Evolutionary conservation across 1,140 invertebrate species (phyloP).

Genomic region (Caenorhabditis remanei): DNA sequence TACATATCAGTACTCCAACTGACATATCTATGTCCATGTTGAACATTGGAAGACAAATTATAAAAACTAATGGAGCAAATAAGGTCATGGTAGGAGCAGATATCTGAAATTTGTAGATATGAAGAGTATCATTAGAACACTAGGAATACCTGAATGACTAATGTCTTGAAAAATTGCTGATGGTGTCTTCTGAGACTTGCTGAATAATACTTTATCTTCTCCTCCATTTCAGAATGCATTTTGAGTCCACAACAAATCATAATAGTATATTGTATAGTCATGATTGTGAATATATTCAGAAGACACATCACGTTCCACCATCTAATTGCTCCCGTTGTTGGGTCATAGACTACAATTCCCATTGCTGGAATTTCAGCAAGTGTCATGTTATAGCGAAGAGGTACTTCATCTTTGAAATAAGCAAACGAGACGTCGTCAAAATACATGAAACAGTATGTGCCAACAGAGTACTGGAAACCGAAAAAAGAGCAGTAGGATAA

Average conservation of each 20-base stretch:
- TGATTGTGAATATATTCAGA: neutral
- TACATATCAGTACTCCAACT: neutral
- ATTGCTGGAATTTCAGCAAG: constrained; percentile 7
- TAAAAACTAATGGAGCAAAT: neutral
- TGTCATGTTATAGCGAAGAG: neutral
- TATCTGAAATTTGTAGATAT: neutral
- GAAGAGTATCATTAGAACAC: neutral
- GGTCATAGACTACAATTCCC: neutral
- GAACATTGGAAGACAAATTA: neutral
- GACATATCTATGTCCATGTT: neutral
- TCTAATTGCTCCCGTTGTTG: neutral
- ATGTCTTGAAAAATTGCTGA: constrained; percentile 5
- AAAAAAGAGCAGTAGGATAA: neutral
- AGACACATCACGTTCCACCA: constrained; percentile 17
- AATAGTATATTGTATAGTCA: neutral
- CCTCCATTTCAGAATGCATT: neutral
- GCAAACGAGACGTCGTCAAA: neutral
- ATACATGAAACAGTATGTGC: neutral
- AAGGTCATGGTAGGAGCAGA: neutral
- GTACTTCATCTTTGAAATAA: neutral
- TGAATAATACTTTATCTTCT: neutral
- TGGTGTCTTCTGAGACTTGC: neutral
- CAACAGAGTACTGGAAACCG: constrained; percentile 5
- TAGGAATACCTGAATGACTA: neutral
- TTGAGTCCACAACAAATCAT: constrained; percentile 2